Base-by-base conservation (phyloP, 2,797 vertebrate genomes). In the Poeciliopsis gracilis region DNA sequence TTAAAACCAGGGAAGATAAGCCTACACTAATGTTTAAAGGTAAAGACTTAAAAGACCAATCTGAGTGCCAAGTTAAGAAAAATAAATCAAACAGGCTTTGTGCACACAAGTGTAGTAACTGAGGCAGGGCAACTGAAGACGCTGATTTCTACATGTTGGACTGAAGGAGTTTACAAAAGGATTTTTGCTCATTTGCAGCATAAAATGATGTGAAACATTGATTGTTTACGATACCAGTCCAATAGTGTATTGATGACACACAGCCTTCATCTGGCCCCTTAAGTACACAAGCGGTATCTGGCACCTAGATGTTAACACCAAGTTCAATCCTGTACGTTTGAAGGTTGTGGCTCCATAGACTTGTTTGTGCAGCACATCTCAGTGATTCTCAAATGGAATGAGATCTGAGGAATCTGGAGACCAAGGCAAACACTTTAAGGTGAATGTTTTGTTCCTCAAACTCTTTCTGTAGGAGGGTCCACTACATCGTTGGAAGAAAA, bases 1-100 rank as follows among this genome's bases (percentile, higher is more conserved):
- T 92, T 85, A 84, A 83, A 93, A 84, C 85, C 86, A 86, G 80
- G 84, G 84, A 90, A 18, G 78, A 90, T 88, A 82, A 89, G 89
- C 55, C 46, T 11, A 51, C 67, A 70, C 85, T 84, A 63, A 71
- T 83, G 75, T 79, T 88, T 81, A 70, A 84, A 83, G 77, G 61
- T 25, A 36, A 30, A 75, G 5, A 33, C 49, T 30, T 36, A 53
- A 87, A 86, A 87, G 75, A 73, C 25, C 72, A 77, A 77, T 12
- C 30, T 80, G 15, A 82, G 78, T 51, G 75, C 67, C 79, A 84
- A 87, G 84, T 77, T 45, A 77, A 78, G 59, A 75, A 49, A 69
- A 83, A 85, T 87, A 84, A 83, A 89, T 87, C 71, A 80, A 73
- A 75, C 82, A 63, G 76, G 36, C 20, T 77, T 28, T 66, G 25